Base-by-base conservation (phyloP, 1,140 invertebrate genomes). In the Rhyacophila brunnea region DNA sequence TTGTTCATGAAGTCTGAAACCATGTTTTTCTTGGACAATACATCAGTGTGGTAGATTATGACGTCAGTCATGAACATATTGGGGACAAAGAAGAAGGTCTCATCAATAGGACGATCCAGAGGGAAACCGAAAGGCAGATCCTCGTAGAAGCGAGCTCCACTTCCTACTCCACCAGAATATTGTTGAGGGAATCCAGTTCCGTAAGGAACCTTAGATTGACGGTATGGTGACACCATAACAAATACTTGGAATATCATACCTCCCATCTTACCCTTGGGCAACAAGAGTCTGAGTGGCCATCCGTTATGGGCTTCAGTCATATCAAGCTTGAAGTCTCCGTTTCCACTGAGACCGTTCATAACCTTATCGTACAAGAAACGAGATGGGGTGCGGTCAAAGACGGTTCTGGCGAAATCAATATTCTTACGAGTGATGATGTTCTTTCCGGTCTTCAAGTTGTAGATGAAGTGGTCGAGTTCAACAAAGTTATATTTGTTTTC, bases 1-100 rank as follows among this genome's bases (percentile, higher is more conserved):
- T 28, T 28, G 4, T 28, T 28, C 9, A 9, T 5, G 23, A 28
- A 5, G 9, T 28, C 23, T 28, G 4, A 3, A 28, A 28, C 9
- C 3, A 28, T n/a, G 11, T 40, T 15, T n/a, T 40, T n/a, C 4
- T 40, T 40, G 11, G 11, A 3, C 3, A 13, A 40, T 3, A 5
- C 11, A 15, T n/a, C 11, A 13, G n/a, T 40, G 61, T 84, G 81
- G 73, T 80, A 86, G 52, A 88, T 82, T 54, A 75, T 70, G 19
- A 88, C 76, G 64, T 87, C 85, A 35, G 80, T 70, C 71, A 84
- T 83, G 71, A 81, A 83, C 71, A 87, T 84, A 74, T 89, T 89
- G 23, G 77, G 75, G 18, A 83, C 80, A 68, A 79, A 73, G 74
- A 83, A 84, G 65, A 74, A 69, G 45, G 76, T 75, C 52, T 78